These are phyloP conservation scores for Ailurus styani DNA, from an alignment of 2,113 vertebrate genomes.

Conservation along the genomic window DNA sequence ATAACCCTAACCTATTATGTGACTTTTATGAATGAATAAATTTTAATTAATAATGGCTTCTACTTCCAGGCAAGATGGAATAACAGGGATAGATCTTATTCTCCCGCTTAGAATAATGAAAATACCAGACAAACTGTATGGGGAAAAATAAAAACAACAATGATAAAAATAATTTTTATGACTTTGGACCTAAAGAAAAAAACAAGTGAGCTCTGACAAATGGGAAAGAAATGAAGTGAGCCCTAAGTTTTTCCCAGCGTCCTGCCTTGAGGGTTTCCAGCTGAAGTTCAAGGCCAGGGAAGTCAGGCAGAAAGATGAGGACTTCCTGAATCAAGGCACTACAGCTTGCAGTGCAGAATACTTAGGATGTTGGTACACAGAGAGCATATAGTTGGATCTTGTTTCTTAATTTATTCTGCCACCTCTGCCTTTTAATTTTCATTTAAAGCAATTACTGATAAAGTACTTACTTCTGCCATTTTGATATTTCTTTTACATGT, in stretches of 20 bases:
- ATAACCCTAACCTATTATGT: neutral
- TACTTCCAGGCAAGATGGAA: neutral
- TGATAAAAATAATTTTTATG: neutral
- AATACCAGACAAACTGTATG: neutral
- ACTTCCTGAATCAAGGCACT: neutral
- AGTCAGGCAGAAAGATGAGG: neutral
- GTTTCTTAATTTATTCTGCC: neutral
- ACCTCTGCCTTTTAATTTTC: neutral
- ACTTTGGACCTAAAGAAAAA: neutral
- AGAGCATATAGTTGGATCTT: neutral
- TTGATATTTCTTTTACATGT: neutral
- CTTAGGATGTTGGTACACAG: neutral
- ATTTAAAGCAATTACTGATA: neutral
- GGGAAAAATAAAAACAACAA: neutral
- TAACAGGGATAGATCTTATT: neutral
- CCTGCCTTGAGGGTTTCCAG: neutral
- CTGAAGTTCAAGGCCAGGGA: neutral
- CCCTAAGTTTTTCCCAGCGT: neutral
- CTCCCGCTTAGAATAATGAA: neutral
- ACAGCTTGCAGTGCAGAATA: neutral
- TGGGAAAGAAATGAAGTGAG: neutral
- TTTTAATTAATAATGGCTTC: neutral
- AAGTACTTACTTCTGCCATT: neutral
- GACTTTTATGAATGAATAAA: neutral
- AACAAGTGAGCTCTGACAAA: neutral